These are phyloP conservation scores for Tinamus major DNA, from an alignment of 2,797 vertebrate species.

Conservation along the genomic window DNA sequence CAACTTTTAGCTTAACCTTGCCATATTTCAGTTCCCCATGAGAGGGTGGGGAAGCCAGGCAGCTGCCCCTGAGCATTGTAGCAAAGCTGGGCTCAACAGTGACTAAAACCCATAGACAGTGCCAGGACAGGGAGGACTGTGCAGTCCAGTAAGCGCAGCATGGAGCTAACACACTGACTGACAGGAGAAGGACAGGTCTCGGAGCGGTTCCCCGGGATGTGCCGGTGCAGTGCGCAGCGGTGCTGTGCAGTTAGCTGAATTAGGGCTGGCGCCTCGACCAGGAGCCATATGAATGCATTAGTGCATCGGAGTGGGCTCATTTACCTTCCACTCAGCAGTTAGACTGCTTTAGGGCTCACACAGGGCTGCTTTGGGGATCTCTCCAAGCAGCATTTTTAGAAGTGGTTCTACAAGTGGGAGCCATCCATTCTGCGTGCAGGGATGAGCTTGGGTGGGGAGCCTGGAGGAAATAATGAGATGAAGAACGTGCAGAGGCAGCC, in stretches of 20 bases:
- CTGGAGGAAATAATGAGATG: background rate
- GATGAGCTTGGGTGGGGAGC: background rate
- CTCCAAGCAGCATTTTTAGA: background rate
- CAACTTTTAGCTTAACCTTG: background rate
- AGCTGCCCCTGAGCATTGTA: background rate
- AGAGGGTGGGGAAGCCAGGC: background rate
- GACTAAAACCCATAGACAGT: background rate
- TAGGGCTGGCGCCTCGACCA: background rate
- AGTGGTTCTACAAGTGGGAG: background rate
- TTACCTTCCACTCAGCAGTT: background rate
- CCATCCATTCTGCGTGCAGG: background rate
- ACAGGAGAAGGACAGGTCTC: background rate
- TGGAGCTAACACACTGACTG: accelerated
- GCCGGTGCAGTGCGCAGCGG: accelerated
- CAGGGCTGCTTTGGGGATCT: background rate
- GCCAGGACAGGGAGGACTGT: background rate
- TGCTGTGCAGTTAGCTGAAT: background rate
- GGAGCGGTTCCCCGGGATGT: accelerated
- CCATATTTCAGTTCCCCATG: background rate
- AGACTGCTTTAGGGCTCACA: background rate
- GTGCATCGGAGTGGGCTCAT: background rate
- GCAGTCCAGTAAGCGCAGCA: background rate
- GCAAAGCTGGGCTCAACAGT: background rate
- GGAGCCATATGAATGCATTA: background rate
- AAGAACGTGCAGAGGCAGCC: background rate